These are phyloP conservation scores for Zelleria hepariella DNA, from an alignment of 2,888 invertebrate genomes.

Conservation along the genomic window DNA sequence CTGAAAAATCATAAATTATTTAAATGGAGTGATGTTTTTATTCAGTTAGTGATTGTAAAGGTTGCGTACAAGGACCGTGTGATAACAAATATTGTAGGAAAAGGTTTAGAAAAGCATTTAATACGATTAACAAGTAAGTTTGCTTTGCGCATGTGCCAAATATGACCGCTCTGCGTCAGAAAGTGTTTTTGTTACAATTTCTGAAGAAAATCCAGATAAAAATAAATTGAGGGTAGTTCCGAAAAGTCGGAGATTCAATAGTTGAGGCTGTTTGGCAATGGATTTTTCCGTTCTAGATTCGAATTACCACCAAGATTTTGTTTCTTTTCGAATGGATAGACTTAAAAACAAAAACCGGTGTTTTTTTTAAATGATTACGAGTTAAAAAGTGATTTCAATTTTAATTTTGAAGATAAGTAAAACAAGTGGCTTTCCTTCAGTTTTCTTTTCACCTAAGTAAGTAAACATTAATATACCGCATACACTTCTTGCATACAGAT, in stretches of 20 bases:
- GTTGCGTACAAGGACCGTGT: neutral
- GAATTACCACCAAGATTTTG: too few relatives aligned
- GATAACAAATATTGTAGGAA: conserved; percentile 7
- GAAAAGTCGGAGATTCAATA: too few relatives aligned
- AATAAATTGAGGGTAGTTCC: too few relatives aligned
- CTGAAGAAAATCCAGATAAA: too few relatives aligned
- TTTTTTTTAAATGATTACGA: too few relatives aligned
- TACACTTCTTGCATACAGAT: neutral
- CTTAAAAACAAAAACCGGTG: too few relatives aligned
- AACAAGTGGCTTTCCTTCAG: too few relatives aligned
- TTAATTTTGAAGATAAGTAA: too few relatives aligned
- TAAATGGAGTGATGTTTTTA: neutral
- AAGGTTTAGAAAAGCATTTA: conserved; percentile 23
- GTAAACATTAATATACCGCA: neutral
- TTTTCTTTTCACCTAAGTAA: neutral
- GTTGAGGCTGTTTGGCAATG: too few relatives aligned
- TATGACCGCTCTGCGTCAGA: conserved; percentile 22
- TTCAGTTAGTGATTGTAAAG: neutral
- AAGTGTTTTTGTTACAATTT: conserved; percentile 23
- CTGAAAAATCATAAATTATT: neutral
- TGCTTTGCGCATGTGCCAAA: conserved; percentile 22
- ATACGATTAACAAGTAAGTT: conserved; percentile 28
- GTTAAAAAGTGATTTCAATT: too few relatives aligned
- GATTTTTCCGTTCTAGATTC: too few relatives aligned
- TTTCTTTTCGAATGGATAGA: too few relatives aligned